phyloP scores from a whole-genome alignment of 2,113 vertebrate genomes.

The Pungitius pungitius region DNA sequence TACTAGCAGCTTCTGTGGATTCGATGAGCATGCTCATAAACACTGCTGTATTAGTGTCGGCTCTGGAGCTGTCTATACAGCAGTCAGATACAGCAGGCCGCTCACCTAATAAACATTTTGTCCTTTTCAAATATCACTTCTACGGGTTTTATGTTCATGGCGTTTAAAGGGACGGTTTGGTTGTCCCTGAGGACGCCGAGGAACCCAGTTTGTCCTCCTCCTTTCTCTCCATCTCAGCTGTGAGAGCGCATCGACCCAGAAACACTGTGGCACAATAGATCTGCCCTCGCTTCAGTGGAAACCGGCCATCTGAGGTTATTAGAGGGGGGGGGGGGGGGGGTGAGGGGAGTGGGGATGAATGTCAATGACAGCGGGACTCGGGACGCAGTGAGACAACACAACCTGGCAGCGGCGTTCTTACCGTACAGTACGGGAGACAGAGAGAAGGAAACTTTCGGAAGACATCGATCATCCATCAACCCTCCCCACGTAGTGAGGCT shows the following conservation, averaged over 20 bases:
- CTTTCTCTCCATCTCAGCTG: slow-evolving; percentile 52
- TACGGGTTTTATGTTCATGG: slow-evolving; percentile 10
- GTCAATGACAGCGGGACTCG: slow-evolving; percentile 55
- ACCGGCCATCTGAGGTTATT: slow-evolving; percentile 65
- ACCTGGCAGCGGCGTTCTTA: slow-evolving; percentile 20
- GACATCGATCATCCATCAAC: slow-evolving; percentile 41
- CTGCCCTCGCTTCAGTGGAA: slow-evolving; percentile 70
- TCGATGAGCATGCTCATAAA: slow-evolving; percentile 41
- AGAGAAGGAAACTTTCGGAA: slow-evolving; percentile 29
- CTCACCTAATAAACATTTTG: slow-evolving; percentile 9
- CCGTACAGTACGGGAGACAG: slow-evolving; percentile 17
- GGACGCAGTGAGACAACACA: slow-evolving; percentile 35
- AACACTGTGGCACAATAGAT: slow-evolving; percentile 72
- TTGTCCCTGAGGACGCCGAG: slow-evolving; percentile 19
- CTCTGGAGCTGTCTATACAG: slow-evolving; percentile 11
- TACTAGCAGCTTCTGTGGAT: slow-evolving; percentile 38
- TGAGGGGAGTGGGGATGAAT: slow-evolving; percentile 27
- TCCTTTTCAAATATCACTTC: slow-evolving; percentile 1
- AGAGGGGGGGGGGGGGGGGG: slow-evolving; percentile 15
- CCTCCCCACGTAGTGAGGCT: not conserved
- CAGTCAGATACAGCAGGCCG: slow-evolving; percentile 10
- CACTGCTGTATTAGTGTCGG: slow-evolving; percentile 47
- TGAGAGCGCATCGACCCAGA: slow-evolving; percentile 65
- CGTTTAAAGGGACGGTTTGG: slow-evolving; percentile 22
- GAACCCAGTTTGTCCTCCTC: slow-evolving; percentile 57